These are phyloP conservation scores for Himalopsyche tibetana DNA, from an alignment of 2,888 invertebrate genomes.

Conservation along the genomic window DNA sequence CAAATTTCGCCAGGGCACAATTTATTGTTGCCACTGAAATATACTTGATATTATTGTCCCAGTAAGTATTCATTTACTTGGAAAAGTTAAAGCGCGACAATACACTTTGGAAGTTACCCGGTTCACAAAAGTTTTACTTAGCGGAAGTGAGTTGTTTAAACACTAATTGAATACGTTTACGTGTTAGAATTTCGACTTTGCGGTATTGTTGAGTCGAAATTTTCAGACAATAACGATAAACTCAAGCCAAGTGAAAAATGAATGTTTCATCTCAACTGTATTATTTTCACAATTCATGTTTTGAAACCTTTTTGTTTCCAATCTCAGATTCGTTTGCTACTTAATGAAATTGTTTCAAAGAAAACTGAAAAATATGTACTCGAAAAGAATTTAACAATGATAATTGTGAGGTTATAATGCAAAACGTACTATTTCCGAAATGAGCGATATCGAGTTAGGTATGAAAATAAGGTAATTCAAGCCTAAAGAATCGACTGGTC, in stretches of 20 bases:
- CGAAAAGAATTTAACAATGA: too few relatives aligned
- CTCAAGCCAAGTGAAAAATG: neutral
- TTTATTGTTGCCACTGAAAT: slow-evolving; percentile 3
- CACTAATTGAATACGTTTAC: slow-evolving; percentile 34
- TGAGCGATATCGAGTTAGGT: too few relatives aligned
- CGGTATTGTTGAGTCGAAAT: slow-evolving; percentile 14
- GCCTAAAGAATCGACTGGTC: too few relatives aligned
- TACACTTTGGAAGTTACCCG: slow-evolving; percentile 1
- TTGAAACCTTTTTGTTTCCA: slow-evolving; percentile 2
- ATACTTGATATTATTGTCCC: slow-evolving; percentile 22
- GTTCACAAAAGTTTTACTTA: neutral
- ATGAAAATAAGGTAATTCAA: too few relatives aligned
- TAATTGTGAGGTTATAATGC: too few relatives aligned
- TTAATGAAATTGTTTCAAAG: neutral
- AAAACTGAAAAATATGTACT: too few relatives aligned
- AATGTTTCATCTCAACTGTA: neutral
- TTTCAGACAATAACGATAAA: slow-evolving; percentile 24
- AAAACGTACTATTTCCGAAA: too few relatives aligned
- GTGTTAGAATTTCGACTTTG: slow-evolving; percentile 20
- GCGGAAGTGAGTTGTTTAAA: slow-evolving; percentile 34
- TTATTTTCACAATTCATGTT: neutral
- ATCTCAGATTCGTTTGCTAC: neutral
- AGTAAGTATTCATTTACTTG: slow-evolving; percentile 18
- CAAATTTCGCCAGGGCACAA: neutral
- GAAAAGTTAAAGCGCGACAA: slow-evolving; percentile 22